A percentile compares a stretch with the other conserved stretches of the same genome.
Evolutionary conservation across 2,888 invertebrate species (phyloP).

Genomic region (Scaptodrosophila latifasciaeformis): DNA sequence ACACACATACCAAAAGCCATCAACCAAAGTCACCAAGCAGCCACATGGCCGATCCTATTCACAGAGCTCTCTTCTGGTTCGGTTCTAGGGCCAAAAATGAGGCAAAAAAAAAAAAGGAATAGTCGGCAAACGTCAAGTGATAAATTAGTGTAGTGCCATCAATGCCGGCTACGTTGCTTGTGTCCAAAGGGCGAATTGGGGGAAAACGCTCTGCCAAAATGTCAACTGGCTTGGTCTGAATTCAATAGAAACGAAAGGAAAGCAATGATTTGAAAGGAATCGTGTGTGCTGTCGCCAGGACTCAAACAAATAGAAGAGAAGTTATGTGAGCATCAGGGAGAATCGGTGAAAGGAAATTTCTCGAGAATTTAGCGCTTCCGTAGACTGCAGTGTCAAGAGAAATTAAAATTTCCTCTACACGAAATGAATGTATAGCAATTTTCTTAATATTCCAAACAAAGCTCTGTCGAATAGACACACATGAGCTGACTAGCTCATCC

Average conservation of each 20-base stretch:
- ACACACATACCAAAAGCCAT: slow-evolving; percentile 24
- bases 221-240: slow-evolving; percentile 32
- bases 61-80: too few relatives aligned
- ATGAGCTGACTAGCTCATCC: too few relatives aligned
- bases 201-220: slow-evolving; percentile 46
- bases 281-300: too few relatives aligned
- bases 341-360: slow-evolving; percentile 5
- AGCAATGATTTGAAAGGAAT: slow-evolving; percentile 27
- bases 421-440: slow-evolving; percentile 1
- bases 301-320: too few relatives aligned
- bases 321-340: neutral
- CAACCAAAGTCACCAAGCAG: too few relatives aligned
- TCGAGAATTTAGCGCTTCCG: slow-evolving; percentile 9
- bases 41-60: too few relatives aligned
- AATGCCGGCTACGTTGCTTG: neutral
- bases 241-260: slow-evolving; percentile 16
- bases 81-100: too few relatives aligned
- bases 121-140: slow-evolving; percentile 35
- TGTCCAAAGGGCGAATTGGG: slow-evolving; percentile 11
- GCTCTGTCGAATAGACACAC: too few relatives aligned
- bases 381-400: neutral
- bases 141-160: slow-evolving; percentile 46
- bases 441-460: too few relatives aligned
- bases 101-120: too few relatives aligned
- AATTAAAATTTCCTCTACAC: neutral